These are phyloP conservation scores for Acrobasis suavella DNA, from an alignment of 2,888 invertebrate genomes.

Conservation along the genomic window DNA sequence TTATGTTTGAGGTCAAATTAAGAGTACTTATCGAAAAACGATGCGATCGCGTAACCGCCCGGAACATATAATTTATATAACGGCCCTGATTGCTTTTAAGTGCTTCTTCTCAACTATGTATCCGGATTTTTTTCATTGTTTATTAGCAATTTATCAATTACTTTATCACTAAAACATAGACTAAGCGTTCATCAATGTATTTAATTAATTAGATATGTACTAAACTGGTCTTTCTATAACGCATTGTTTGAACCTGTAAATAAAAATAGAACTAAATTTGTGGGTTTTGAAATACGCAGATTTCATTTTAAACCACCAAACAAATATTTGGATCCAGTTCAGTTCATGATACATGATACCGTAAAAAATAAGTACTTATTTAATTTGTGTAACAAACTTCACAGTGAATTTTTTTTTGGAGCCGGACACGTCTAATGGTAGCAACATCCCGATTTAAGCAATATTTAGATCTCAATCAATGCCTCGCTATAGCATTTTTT, in stretches of 20 bases:
- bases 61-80: constrained; percentile 20
- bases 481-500: neutral
- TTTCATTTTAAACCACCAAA: no score
- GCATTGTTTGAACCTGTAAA: no score
- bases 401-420: neutral
- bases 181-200: neutral
- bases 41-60: constrained; percentile 17
- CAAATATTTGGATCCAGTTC: no score
- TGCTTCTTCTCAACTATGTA: constrained; percentile 26
- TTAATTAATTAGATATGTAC: no score
- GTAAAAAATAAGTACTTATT: no score
- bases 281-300: no score
- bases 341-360: no score
- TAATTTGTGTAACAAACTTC: neutral
- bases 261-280: no score
- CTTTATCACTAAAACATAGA: constrained; percentile 1
- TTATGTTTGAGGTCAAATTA: constrained; percentile 25
- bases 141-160: constrained; percentile 13
- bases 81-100: constrained; percentile 25
- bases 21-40: constrained; percentile 23
- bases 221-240: no score
- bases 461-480: constrained; percentile 16
- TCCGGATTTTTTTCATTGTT: constrained; percentile 27
- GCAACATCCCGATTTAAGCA: neutral
- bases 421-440: neutral